Evolutionary conservation across 1,140 invertebrate genomes (phyloP).

Genomic region (Drosophila willistoni): DNA sequence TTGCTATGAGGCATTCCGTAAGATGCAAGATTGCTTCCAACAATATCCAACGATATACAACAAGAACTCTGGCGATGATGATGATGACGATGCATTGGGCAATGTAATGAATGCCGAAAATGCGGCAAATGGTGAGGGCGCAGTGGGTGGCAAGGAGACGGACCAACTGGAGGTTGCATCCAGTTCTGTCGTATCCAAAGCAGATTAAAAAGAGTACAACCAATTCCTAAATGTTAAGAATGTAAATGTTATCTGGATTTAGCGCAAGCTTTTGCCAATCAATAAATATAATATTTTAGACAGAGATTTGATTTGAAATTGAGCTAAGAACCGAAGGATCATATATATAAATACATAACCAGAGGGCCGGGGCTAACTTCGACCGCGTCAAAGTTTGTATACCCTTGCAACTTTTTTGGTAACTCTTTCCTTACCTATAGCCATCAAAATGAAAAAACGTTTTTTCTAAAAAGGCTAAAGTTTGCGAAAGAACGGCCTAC

Average conservation of each 20-base stretch:
- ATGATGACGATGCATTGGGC: slow-evolving; percentile 79
- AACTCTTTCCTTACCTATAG: too few species aligned
- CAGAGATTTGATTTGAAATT: too few species aligned
- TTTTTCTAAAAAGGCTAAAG: too few species aligned
- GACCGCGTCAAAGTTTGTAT: too few species aligned
- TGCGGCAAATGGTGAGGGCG: slow-evolving; percentile 21
- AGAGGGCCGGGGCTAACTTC: too few species aligned
- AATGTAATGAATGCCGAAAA: slow-evolving; percentile 53
- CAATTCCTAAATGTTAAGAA: neutral
- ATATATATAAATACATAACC: too few species aligned
- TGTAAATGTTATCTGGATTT: slow-evolving; percentile 1
- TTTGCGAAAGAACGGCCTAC: too few species aligned
- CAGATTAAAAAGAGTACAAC: slow-evolving; percentile 15
- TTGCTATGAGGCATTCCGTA: slow-evolving; percentile 94
- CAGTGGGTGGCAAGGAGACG: slow-evolving; percentile 23
- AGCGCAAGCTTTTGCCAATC: neutral
- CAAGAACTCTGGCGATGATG: slow-evolving; percentile 86
- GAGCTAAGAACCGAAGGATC: neutral
- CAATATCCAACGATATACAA: slow-evolving; percentile 94
- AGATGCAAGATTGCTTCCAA: slow-evolving; percentile 96
- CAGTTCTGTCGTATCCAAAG: slow-evolving; percentile 48
- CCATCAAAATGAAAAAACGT: too few species aligned
- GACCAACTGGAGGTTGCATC: neutral
- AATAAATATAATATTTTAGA: neutral
- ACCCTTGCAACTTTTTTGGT: too few species aligned